Evolutionary conservation across 2,888 invertebrate species (phyloP), one percentile per base, ranked within the genome.

Genomic region (Ligdia adustata): DNA sequence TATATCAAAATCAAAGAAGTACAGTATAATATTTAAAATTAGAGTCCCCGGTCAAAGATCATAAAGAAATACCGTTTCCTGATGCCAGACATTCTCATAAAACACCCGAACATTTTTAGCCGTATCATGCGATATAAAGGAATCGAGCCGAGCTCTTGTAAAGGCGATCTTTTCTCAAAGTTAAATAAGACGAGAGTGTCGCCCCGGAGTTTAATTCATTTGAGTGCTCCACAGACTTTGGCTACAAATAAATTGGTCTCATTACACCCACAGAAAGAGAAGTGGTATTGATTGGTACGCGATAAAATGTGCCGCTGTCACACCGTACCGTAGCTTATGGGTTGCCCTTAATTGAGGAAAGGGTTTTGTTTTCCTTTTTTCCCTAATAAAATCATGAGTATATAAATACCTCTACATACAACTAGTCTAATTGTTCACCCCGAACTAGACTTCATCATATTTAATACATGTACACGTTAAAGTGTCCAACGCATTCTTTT

Each of bases 181-280:
- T 47, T 40, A 55, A 52, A 20, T 60, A 52, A 48, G 28, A 26
- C 46, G 28, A 18, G 43, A 55, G 52, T 52, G 42, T 51, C 42
- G 32, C 37, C 44, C 32, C 29, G 44, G 69, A 67, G 72, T 81
- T 79, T 76, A 79, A 83, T 82, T 72, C 72, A 52, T 66, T 45
- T 48, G 62, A 72, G 74, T 75, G 73, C 67, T 61, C 64, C n/a
- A 54, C 62, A 62, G 68, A 71, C 37, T 61, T 38, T 66, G 53
- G 64, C 67, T 72, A 68, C 68, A 72, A 75, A 82, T 72, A 79
- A 80, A 84, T 82, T 81, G 77, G 63, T 58, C 68, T 79, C 80
- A 81, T 84, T 80, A 77, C 66, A 53, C 64, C 57, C 61, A 64
- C 65, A 67, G 72, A 70, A 74, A 64, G 62, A 57, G 60, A 57